Conservation (phyloP, 2,113 vertebrate genomes). For the Dasypus novemcinctus region DNA sequence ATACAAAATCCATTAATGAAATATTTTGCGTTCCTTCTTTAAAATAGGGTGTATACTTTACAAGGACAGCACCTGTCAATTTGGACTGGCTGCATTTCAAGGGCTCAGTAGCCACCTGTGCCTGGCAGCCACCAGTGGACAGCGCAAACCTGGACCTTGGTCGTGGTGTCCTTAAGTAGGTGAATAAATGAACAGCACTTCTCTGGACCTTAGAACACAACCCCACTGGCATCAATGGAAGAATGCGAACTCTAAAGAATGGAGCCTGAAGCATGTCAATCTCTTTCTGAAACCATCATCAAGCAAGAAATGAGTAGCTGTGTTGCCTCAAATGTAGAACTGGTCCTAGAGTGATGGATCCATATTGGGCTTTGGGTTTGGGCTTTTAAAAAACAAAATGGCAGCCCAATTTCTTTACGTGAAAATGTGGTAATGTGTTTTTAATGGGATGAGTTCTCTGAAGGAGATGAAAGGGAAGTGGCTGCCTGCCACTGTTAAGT, state of each 20-base stretch:
- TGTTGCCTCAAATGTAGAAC: neutral
- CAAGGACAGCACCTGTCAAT: too few species aligned
- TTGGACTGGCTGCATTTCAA: neutral
- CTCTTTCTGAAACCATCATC: neutral
- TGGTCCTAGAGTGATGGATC: too few species aligned
- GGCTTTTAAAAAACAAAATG: constrained; percentile 68
- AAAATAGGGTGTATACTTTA: neutral
- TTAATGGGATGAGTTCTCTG: constrained; percentile 68
- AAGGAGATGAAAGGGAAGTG: constrained; percentile 57
- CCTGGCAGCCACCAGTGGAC: neutral
- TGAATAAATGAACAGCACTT: neutral
- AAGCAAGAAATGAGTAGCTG: neutral
- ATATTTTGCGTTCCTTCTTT: neutral
- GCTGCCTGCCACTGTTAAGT: constrained; percentile 65
- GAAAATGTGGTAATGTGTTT: constrained; percentile 58
- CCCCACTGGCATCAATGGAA: neutral
- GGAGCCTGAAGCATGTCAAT: neutral
- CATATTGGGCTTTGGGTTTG: neutral
- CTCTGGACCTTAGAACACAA: neutral
- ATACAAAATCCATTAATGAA: neutral
- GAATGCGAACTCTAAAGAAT: neutral
- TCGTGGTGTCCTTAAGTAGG: neutral
- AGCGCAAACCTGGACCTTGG: accelerated
- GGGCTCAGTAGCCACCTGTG: accelerated
- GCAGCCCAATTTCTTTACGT: neutral